These are phyloP conservation scores for Phymastichus coffea DNA, from an alignment of 1,140 invertebrate genomes.

Conservation along the genomic window DNA sequence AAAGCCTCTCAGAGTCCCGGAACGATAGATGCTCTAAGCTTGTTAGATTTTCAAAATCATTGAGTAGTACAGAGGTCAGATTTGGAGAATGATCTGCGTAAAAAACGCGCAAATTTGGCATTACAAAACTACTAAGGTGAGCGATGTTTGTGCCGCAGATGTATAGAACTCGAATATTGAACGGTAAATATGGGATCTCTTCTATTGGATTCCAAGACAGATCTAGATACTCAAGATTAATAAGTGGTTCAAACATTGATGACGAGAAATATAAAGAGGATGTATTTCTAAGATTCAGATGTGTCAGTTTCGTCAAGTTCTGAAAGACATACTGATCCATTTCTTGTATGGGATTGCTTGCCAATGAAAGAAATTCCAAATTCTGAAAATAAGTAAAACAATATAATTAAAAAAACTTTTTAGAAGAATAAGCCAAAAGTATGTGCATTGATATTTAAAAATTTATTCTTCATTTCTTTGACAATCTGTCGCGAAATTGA, in stretches of 20 bases:
- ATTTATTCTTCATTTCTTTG: no score
- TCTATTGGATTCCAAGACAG: constrained; percentile 48
- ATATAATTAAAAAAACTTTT: no score
- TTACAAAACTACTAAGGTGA: constrained; percentile 33
- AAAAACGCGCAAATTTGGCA: constrained; percentile 40
- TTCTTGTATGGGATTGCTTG: constrained; percentile 48
- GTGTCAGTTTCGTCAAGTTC: constrained; percentile 37
- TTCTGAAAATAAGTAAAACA: constrained; percentile 34
- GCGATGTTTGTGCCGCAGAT: constrained; percentile 45
- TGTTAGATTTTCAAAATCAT: constrained; percentile 48
- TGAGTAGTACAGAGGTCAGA: constrained; percentile 40
- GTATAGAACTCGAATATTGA: constrained; percentile 40
- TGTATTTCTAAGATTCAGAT: constrained; percentile 45
- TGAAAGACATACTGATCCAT: constrained; percentile 48
- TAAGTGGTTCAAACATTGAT: constrained; percentile 42
- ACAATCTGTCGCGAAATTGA: no score
- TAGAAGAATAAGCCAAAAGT: no score
- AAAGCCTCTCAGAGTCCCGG: constrained; percentile 35
- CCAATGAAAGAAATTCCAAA: constrained; percentile 46
- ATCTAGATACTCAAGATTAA: constrained; percentile 42
- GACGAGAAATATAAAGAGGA: constrained; percentile 40
- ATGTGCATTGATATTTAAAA: no score
- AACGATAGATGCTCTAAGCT: constrained; percentile 44
- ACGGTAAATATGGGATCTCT: constrained; percentile 42
- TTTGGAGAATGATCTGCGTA: constrained; percentile 45